Conservation (phyloP, 2,113 vertebrate genomes). For the Rhinichthys klamathensis region DNA sequence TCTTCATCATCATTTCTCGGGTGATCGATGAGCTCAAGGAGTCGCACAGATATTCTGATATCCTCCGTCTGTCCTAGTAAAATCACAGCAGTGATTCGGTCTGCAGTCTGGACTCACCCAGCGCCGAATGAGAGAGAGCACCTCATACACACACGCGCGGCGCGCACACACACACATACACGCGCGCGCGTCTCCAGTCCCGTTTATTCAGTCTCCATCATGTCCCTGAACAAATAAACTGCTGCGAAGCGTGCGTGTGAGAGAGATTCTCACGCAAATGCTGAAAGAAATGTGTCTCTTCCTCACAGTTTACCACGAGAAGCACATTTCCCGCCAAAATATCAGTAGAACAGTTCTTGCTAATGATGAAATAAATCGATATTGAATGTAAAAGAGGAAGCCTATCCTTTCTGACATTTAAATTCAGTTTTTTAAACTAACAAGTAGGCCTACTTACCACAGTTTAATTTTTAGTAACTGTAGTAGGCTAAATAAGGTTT, state of each 20-base stretch:
- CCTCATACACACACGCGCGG: not conserved
- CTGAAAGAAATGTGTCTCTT: not conserved
- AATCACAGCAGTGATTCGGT: conserved; percentile 10
- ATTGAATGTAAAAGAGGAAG: not conserved
- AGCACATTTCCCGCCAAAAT: not conserved
- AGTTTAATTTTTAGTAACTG: not conserved
- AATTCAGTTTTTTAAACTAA: not conserved
- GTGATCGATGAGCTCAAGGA: not conserved
- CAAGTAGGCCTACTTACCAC: not conserved
- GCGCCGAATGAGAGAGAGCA: conserved; percentile 31
- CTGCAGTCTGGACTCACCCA: conserved; percentile 39
- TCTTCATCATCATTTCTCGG: not conserved
- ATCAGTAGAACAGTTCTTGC: not conserved
- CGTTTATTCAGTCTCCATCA: not conserved
- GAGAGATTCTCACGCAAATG: not conserved
- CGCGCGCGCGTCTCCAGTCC: conserved; percentile 7
- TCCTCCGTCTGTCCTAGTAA: conserved; percentile 20
- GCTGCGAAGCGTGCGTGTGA: not conserved
- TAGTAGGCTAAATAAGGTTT: too few species aligned
- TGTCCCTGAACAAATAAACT: not conserved
- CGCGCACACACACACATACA: not conserved
- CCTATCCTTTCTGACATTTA: not conserved
- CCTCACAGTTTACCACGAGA: not conserved
- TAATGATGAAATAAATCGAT: not conserved
- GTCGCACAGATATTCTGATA: not conserved